phyloP scores from a whole-genome alignment of 2,113 vertebrate species.

The Monopterus albus region DNA sequence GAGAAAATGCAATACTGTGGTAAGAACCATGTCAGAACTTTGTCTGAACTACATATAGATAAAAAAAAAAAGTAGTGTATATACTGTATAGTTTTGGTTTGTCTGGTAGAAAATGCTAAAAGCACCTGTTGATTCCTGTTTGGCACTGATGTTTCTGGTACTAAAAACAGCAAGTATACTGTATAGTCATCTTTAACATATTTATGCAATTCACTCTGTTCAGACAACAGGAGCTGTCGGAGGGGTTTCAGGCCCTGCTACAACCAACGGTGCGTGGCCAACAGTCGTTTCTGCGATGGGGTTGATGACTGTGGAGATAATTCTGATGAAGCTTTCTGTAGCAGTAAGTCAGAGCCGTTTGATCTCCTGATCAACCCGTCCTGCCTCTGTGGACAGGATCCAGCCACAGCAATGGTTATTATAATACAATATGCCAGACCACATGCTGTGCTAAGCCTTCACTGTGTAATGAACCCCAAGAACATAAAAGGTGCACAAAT shows the following conservation, averaged over 20 bases:
- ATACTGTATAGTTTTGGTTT: too few species aligned
- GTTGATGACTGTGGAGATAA: slow-evolving; percentile 93
- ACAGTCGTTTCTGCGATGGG: slow-evolving; percentile 90
- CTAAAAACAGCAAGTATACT: not conserved
- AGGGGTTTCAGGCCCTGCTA: slow-evolving; percentile 90
- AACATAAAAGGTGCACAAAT: slow-evolving; percentile 48
- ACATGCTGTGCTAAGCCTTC: slow-evolving; percentile 64
- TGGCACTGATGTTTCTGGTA: not conserved
- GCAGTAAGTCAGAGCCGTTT: slow-evolving; percentile 85
- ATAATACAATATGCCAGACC: slow-evolving; percentile 42
- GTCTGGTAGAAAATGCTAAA: too few species aligned
- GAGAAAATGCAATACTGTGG: slow-evolving; percentile 98
- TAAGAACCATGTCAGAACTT: slow-evolving; percentile 71
- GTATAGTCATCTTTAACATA: not conserved
- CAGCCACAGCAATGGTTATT: slow-evolving; percentile 41
- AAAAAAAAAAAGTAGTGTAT: too few species aligned
- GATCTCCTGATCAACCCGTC: slow-evolving; percentile 38
- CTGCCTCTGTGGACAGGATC: slow-evolving; percentile 38
- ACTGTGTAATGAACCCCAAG: slow-evolving; percentile 60
- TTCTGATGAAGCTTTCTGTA: slow-evolving; percentile 94
- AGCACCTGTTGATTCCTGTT: not conserved
- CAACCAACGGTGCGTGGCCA: slow-evolving; percentile 90
- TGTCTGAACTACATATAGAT: not conserved
- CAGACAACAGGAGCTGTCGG: slow-evolving; percentile 94
- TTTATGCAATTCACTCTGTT: slow-evolving; percentile 30